Conservation (phyloP, 2,888 invertebrate genomes). For the Drosophila robusta region DNA sequence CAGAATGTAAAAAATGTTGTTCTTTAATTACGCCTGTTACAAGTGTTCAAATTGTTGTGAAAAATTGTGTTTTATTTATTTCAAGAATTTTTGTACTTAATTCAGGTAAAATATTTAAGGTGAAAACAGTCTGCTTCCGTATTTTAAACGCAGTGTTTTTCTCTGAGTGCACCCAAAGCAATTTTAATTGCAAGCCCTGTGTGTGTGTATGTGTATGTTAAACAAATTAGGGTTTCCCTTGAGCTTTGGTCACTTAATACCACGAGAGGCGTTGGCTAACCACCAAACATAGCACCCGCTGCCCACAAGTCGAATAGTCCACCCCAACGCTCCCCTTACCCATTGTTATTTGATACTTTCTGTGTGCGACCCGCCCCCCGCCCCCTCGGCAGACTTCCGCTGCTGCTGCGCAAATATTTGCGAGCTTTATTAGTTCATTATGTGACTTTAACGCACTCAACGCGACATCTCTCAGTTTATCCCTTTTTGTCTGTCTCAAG, state of each 20-base stretch:
- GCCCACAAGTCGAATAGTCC: constrained; percentile 11
- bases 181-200: constrained; percentile 61
- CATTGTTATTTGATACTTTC: constrained; percentile 64
- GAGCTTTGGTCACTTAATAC: constrained; percentile 53
- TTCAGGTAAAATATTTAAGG: too few relatives aligned
- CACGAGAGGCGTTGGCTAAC: constrained; percentile 55
- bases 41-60: too few relatives aligned
- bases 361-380: constrained; percentile 14
- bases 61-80: too few relatives aligned
- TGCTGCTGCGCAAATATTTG: constrained; percentile 71
- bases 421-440: constrained; percentile 69
- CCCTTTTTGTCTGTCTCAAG: constrained; percentile 1
- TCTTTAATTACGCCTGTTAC: too few relatives aligned
- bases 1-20: too few relatives aligned
- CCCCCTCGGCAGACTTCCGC: constrained; percentile 20
- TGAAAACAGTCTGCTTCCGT: too few relatives aligned
- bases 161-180: constrained; percentile 46
- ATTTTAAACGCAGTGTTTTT: background rate
- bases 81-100: too few relatives aligned
- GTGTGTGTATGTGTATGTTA: constrained; percentile 40
- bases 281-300: constrained; percentile 53
- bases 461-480: constrained; percentile 5
- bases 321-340: background rate
- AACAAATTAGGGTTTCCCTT: constrained; percentile 71
- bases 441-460: constrained; percentile 56